Evolutionary conservation across 1,140 invertebrate species (phyloP).

Genomic region (Rhopalosiphum maidis): DNA sequence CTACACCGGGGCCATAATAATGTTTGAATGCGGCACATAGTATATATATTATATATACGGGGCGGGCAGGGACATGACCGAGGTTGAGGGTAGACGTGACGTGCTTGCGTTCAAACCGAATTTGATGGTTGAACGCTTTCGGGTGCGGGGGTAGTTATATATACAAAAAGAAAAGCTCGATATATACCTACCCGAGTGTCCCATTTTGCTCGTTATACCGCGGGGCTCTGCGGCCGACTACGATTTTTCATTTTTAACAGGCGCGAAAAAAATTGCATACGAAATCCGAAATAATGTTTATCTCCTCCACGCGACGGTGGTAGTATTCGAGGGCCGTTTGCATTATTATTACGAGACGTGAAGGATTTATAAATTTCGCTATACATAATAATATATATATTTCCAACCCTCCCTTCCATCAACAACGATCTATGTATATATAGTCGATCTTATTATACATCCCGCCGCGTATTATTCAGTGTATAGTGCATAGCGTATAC

Average conservation of each 20-base stretch:
- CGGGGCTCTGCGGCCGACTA: background rate
- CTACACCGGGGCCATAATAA: conserved; percentile 1
- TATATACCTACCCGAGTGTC: conserved; percentile 16
- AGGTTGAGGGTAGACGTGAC: background rate
- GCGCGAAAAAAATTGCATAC: conserved; percentile 41
- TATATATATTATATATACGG: background rate
- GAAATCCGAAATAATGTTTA: conserved; percentile 45
- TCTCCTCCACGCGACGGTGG: background rate
- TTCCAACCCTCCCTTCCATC: background rate
- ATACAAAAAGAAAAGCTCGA: background rate
- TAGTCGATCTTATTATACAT: background rate
- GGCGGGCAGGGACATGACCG: background rate
- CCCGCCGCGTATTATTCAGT: background rate
- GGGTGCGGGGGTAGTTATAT: background rate
- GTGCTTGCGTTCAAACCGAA: conserved; percentile 32
- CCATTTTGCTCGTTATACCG: conserved; percentile 20
- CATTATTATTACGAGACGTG: conserved; percentile 37
- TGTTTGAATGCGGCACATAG: background rate
- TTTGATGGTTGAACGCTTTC: conserved; percentile 54
- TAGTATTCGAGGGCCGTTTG: background rate
- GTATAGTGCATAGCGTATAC: background rate
- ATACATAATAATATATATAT: background rate
- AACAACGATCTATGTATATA: background rate
- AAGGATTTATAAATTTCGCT: conserved; percentile 43
- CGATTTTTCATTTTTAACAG: conserved; percentile 57